Conservation (phyloP, 1,140 invertebrate genomes). For the Caenorhabditis latens region DNA sequence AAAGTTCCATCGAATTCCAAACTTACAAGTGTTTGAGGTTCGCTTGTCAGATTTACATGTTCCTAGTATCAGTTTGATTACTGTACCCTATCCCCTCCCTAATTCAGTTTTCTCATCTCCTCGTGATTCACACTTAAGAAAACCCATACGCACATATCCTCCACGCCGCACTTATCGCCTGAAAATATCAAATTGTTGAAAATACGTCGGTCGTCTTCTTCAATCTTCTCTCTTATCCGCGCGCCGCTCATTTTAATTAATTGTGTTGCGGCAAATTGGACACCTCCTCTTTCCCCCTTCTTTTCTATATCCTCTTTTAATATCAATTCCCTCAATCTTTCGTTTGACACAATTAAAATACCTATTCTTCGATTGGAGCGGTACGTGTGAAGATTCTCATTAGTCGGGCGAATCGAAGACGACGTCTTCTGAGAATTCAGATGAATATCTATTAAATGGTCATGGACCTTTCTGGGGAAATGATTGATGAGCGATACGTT, state of each 20-base stretch:
- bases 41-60: too few species aligned
- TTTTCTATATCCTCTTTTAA: not conserved
- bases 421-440: too few species aligned
- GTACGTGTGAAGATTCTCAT: conserved; percentile 49
- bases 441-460: too few species aligned
- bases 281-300: not conserved
- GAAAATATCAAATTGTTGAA: conserved; percentile 47
- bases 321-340: conserved; percentile 8
- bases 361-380: not conserved
- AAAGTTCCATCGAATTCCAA: too few species aligned
- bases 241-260: conserved; percentile 7
- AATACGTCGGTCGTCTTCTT: not conserved
- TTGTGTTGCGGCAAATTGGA: conserved; percentile 50
- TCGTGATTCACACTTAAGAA: too few species aligned
- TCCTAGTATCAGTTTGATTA: too few species aligned
- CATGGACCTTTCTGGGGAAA: not conserved
- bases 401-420: not conserved
- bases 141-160: not conserved
- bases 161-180: not conserved
- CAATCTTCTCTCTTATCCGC: not conserved
- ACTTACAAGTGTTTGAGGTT: too few species aligned
- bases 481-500: conserved; percentile 15
- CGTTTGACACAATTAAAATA: conserved; percentile 51
- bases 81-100: too few species aligned
- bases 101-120: too few species aligned